Conservation (phyloP, 2,113 vertebrate genomes). For the Carassius gibelio region DNA sequence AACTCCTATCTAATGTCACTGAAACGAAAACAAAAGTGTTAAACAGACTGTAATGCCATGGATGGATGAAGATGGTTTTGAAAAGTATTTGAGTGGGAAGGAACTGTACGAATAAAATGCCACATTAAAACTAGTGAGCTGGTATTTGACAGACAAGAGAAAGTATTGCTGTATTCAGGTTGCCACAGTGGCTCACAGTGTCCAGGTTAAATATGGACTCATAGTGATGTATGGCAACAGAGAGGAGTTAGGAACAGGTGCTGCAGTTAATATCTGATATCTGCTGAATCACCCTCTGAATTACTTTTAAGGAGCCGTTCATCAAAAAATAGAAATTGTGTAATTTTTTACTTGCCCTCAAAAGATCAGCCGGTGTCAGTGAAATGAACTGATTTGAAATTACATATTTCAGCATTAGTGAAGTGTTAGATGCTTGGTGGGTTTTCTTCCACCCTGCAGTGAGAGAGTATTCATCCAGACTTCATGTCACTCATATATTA, state of each 20-base stretch:
- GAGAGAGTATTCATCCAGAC: neutral
- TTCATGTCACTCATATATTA: neutral
- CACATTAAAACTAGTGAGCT: neutral
- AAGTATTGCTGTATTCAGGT: constrained; percentile 22
- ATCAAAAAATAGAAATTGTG: neutral
- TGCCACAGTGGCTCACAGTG: neutral
- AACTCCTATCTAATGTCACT: neutral
- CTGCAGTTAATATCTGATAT: neutral
- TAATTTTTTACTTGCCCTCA: neutral
- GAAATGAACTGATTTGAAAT: neutral
- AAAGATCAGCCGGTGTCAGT: neutral
- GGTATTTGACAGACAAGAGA: neutral
- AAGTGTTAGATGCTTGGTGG: neutral
- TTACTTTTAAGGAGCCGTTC: neutral
- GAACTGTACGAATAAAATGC: neutral
- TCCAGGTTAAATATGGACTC: neutral
- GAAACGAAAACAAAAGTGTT: neutral
- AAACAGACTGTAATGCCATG: neutral
- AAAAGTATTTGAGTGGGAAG: neutral
- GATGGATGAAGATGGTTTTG: neutral
- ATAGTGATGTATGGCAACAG: neutral
- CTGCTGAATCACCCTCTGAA: neutral
- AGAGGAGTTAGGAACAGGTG: neutral
- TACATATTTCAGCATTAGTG: neutral
- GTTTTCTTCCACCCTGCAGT: neutral